Conservation (phyloP, 2,113 vertebrate species). For the Pogonocichla stellata region DNA sequence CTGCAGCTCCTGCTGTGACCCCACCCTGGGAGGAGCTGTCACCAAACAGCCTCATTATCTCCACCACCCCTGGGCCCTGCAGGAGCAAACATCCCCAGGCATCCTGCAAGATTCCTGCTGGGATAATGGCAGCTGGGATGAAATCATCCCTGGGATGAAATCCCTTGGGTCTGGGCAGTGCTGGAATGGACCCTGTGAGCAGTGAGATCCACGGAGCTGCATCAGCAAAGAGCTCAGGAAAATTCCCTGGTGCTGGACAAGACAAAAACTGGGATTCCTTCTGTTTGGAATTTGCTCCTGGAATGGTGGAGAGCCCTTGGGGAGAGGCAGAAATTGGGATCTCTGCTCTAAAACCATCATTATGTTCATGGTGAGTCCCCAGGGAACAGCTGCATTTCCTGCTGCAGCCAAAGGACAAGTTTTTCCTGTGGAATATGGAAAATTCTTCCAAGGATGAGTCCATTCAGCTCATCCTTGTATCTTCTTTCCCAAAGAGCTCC, state of each 20-base stretch:
- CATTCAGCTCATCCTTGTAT: rapidly evolving
- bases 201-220: rapidly evolving
- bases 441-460: background rate
- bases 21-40: background rate
- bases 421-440: background rate
- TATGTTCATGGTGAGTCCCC: rapidly evolving
- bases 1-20: background rate
- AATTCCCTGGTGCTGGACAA: background rate
- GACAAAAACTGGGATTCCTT: background rate
- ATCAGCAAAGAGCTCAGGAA: background rate
- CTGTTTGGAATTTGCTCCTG: background rate
- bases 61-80: background rate
- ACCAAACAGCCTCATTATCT: background rate
- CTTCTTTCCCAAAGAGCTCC: background rate
- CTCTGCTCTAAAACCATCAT: background rate
- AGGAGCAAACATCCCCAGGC: background rate
- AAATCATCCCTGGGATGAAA: background rate
- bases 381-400: background rate
- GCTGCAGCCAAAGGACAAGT: background rate
- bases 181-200: background rate
- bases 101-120: background rate
- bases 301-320: background rate
- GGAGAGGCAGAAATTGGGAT: background rate
- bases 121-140: background rate
- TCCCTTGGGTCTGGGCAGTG: background rate